Conservation (phyloP, 2,888 invertebrate species). For the Cistogaster globosa region DNA sequence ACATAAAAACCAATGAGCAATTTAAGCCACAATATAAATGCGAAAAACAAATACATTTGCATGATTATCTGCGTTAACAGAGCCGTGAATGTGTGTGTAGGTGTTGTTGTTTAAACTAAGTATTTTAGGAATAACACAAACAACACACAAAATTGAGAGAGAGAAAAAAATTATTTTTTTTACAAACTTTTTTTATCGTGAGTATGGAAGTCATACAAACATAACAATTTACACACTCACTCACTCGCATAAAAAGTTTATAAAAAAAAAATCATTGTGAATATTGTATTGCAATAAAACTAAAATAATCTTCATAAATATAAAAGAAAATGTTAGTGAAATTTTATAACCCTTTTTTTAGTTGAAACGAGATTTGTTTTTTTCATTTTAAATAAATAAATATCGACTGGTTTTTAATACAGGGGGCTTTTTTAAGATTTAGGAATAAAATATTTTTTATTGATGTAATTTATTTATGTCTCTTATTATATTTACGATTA, state of each 20-base stretch:
- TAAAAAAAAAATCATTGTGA: slow-evolving; percentile 35
- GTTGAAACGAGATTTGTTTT: too few species aligned
- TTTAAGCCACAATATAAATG: slow-evolving; percentile 8
- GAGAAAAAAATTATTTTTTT: background rate
- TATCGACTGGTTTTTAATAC: too few species aligned
- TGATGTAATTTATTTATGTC: too few species aligned
- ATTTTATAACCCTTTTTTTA: slow-evolving; percentile 51
- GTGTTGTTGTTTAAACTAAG: slow-evolving; percentile 25
- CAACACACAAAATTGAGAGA: background rate
- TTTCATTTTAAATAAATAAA: too few species aligned
- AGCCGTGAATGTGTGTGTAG: slow-evolving; percentile 29
- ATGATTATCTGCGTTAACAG: background rate
- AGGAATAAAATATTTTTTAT: too few species aligned
- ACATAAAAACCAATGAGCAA: slow-evolving; percentile 61
- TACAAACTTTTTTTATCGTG: too few species aligned
- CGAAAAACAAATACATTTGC: slow-evolving; percentile 1
- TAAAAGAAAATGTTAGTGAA: slow-evolving; percentile 17
- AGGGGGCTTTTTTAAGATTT: too few species aligned
- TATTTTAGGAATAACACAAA: background rate
- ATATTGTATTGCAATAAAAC: slow-evolving; percentile 47
- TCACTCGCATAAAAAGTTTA: background rate
- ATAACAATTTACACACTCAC: background rate
- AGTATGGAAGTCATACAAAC: background rate
- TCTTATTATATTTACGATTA: too few species aligned
- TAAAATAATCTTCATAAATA: background rate